phyloP scores from a whole-genome alignment of 2,888 invertebrate species.

The Syrphus vitripennis region DNA sequence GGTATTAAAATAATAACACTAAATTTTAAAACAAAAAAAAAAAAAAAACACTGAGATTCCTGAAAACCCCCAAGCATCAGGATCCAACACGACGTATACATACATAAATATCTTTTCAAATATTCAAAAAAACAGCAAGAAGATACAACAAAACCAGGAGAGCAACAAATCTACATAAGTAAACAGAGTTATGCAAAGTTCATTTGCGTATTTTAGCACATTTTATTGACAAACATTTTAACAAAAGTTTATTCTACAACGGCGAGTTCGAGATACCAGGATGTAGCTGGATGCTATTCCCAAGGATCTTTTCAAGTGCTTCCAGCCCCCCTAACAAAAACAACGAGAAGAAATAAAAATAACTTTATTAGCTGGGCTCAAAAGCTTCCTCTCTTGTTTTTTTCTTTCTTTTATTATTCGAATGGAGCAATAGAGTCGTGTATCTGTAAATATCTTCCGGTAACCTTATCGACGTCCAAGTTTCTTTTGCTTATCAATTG shows the following conservation, averaged over 20 bases:
- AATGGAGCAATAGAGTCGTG: not conserved
- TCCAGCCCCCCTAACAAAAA: not conserved
- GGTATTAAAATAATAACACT: constrained; percentile 12
- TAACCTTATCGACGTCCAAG: not conserved
- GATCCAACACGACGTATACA: not conserved
- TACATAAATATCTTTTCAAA: constrained; percentile 3
- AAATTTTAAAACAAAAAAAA: too few relatives aligned
- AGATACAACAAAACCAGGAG: not conserved
- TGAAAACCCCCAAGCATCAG: not conserved
- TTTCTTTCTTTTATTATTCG: not conserved
- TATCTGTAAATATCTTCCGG: not conserved
- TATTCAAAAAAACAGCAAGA: not conserved
- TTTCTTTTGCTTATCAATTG: constrained; percentile 4
- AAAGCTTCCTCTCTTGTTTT: not conserved
- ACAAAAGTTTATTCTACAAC: constrained; percentile 17
- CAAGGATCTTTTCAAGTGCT: not conserved
- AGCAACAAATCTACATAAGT: constrained; percentile 65
- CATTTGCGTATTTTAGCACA: constrained; percentile 52
- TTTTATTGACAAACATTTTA: constrained; percentile 62
- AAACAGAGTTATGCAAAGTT: constrained; percentile 38
- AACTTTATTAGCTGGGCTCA: constrained; percentile 43
- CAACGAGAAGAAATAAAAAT: not conserved
- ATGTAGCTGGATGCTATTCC: not conserved
- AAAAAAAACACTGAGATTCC: constrained; percentile 8
- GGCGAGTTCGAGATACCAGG: too few relatives aligned